These are phyloP conservation scores for Grapholita molesta DNA, from an alignment of 1,140 invertebrate genomes.

Conservation along the genomic window DNA sequence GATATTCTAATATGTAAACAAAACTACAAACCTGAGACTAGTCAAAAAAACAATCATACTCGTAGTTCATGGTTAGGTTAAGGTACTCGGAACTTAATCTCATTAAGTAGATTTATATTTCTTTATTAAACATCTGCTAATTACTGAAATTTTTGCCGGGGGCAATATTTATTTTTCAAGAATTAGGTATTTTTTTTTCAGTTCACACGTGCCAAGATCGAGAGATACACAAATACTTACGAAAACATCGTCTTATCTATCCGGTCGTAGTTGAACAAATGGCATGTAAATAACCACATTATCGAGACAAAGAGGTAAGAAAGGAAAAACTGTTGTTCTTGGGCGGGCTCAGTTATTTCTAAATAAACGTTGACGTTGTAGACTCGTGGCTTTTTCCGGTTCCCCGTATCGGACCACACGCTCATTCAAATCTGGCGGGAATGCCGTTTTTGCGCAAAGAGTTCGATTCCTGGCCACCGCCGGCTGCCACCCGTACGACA, in stretches of 20 bases:
- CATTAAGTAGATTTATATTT: too few relatives aligned
- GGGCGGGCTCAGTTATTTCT: background rate
- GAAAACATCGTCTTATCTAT: background rate
- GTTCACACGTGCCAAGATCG: background rate
- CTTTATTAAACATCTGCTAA: too few relatives aligned
- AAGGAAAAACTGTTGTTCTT: background rate
- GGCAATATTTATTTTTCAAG: too few relatives aligned
- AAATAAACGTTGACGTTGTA: background rate
- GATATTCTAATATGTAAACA: too few relatives aligned
- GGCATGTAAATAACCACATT: background rate
- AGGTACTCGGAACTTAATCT: too few relatives aligned
- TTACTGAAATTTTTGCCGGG: too few relatives aligned
- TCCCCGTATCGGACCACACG: slow-evolving; percentile 15
- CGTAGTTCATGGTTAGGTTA: too few relatives aligned
- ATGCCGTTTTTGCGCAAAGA: background rate
- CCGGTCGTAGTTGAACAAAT: background rate
- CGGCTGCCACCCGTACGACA: background rate
- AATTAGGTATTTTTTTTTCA: too few relatives aligned
- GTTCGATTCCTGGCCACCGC: background rate
- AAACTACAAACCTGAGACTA: too few relatives aligned
- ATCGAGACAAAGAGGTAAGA: background rate
- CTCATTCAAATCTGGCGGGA: background rate
- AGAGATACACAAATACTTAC: too few relatives aligned
- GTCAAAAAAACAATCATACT: too few relatives aligned
- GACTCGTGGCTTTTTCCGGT: slow-evolving; percentile 10